Evolutionary conservation across 2,113 vertebrate species (phyloP).

Genomic region (Chaetops frenatus): DNA sequence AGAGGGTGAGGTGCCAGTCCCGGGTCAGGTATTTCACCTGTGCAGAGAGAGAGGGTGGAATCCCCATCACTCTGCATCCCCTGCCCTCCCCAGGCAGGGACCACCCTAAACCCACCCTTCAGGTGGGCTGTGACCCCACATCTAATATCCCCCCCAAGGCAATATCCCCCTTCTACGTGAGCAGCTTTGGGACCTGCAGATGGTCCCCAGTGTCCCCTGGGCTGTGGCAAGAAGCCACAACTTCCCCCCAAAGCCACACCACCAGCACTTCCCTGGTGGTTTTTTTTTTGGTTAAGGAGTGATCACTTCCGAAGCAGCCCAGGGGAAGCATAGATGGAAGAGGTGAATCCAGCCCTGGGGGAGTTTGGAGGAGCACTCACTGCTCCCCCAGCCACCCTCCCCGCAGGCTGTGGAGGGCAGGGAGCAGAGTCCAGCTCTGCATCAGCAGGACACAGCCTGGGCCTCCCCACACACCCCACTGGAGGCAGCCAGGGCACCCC

Average conservation of each 20-base stretch:
- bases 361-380: not conserved
- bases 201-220: accelerated
- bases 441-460: not conserved
- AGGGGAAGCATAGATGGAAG: accelerated
- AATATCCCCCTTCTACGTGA: accelerated
- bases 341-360: not conserved
- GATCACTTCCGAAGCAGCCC: not conserved
- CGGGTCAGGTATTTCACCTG: slow-evolving; percentile 79
- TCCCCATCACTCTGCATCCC: not conserved
- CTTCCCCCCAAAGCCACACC: accelerated
- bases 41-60: accelerated
- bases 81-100: too few relatives aligned
- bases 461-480: accelerated
- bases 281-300: accelerated
- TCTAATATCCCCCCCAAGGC: not conserved
- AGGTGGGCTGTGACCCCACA: not conserved
- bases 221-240: accelerated
- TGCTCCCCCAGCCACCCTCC: not conserved
- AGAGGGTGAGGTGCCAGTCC: slow-evolving; percentile 74
- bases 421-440: not conserved
- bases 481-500: not conserved
- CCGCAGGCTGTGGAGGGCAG: accelerated
- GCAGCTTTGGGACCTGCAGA: not conserved
- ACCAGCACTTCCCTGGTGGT: not conserved
- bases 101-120: accelerated